phyloP scores from a whole-genome alignment of 2,797 vertebrate genomes.

The Myripristis murdjan region DNA sequence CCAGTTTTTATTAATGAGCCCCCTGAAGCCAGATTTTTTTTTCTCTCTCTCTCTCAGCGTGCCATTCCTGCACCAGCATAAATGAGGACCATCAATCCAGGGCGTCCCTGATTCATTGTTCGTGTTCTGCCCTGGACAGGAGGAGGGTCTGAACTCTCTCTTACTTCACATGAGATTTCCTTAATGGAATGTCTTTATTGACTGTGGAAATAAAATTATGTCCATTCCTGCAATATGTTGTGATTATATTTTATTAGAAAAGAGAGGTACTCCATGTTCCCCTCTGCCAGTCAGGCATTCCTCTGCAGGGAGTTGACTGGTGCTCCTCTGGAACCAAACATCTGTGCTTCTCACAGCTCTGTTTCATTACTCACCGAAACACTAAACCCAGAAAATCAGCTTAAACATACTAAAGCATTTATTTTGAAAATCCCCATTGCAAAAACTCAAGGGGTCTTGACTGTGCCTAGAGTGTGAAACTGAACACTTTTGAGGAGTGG shows the following conservation, averaged over 20 bases:
- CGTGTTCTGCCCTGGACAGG: slow-evolving; percentile 15
- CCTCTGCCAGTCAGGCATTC: slow-evolving; percentile 74
- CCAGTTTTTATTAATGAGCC: slow-evolving; percentile 20
- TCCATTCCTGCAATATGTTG: slow-evolving; percentile 57
- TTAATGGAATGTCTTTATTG: slow-evolving; percentile 70
- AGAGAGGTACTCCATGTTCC: slow-evolving; percentile 49
- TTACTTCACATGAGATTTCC: slow-evolving; percentile 62
- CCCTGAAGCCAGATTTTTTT: slow-evolving; percentile 16
- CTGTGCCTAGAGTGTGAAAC: slow-evolving; percentile 70
- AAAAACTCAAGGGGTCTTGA: slow-evolving; percentile 68
- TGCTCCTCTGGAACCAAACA: slow-evolving; percentile 70
- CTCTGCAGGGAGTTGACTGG: slow-evolving; percentile 79
- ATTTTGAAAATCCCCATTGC: slow-evolving; percentile 74
- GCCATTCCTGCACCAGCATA: slow-evolving; percentile 28
- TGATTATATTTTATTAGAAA: slow-evolving; percentile 75
- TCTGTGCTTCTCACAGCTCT: slow-evolving; percentile 73
- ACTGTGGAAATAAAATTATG: slow-evolving; percentile 73
- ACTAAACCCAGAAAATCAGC: slow-evolving; percentile 78
- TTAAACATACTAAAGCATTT: slow-evolving; percentile 75
- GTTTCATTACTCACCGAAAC: slow-evolving; percentile 75
- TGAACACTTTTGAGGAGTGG: slow-evolving; percentile 50
- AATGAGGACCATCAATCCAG: slow-evolving; percentile 16
- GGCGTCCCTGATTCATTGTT: slow-evolving; percentile 28
- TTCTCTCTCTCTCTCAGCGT: slow-evolving; percentile 8
- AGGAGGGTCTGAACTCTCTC: slow-evolving; percentile 39